These are phyloP conservation scores for Lethocerus indicus DNA, from an alignment of 1,140 invertebrate species.

Conservation along the genomic window DNA sequence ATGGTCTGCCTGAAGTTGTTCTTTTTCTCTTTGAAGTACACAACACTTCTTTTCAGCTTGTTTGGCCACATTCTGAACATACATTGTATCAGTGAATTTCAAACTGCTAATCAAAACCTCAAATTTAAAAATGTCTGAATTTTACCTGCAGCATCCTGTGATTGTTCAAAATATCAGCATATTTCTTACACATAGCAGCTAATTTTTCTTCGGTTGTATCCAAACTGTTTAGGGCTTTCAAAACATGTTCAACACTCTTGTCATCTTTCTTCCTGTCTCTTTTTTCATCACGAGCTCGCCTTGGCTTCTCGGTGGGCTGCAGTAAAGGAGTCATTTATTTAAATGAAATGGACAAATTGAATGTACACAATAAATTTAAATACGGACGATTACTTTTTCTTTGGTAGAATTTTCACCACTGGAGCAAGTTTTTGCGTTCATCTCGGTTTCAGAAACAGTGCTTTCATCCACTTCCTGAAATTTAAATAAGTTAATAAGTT, in stretches of 20 bases:
- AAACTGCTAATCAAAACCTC: too few species aligned
- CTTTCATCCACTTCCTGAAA: too few species aligned
- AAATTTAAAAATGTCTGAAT: too few species aligned
- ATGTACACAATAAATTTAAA: too few species aligned
- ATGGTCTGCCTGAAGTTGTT: slow-evolving; percentile 63
- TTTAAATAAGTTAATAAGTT: too few species aligned
- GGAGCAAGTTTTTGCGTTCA: too few species aligned
- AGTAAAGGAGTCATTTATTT: neutral
- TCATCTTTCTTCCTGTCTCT: slow-evolving; percentile 34
- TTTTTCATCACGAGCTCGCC: slow-evolving; percentile 11
- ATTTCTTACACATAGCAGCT: slow-evolving; percentile 53
- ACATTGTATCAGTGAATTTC: too few species aligned
- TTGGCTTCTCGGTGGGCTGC: slow-evolving; percentile 3
- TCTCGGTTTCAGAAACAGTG: too few species aligned
- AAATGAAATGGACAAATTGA: neutral
- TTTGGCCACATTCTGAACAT: slow-evolving; percentile 28
- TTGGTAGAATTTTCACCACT: slow-evolving; percentile 5
- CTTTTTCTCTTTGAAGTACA: slow-evolving; percentile 54
- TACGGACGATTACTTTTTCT: slow-evolving; percentile 4
- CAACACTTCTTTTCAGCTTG: slow-evolving; percentile 44
- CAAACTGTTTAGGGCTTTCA: slow-evolving; percentile 49
- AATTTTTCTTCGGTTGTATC: slow-evolving; percentile 58
- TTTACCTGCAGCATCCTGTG: slow-evolving; percentile 45
- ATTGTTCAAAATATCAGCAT: slow-evolving; percentile 61
- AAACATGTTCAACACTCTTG: slow-evolving; percentile 43